Evolutionary conservation across 2,888 invertebrate species (phyloP), one percentile per base, ranked within the genome.

Genomic region (Clitarchus hookeri): DNA sequence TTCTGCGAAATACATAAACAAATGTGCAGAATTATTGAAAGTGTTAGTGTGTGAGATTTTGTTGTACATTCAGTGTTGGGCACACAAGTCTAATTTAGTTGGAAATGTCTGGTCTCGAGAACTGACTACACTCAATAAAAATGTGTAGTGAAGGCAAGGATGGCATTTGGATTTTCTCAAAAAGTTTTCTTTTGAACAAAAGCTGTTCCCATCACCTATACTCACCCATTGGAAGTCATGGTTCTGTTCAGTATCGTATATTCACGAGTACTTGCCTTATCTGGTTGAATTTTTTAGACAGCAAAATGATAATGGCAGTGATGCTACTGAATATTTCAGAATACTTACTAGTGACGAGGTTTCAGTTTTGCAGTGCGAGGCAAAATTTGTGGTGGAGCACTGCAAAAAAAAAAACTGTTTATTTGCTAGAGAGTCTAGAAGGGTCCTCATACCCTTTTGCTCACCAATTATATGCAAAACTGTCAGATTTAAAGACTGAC

Each of bases 201-300:
- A 65, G 65, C 65, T 65, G 48, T 65, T 79, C 23, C 27, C 82
- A 82, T 44, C 2, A 1, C 82, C 82, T 44, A 36, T 82, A 25
- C n/a, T 82, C 16, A 82, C 82, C 36, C 27, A 26, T 8, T 82
- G 82, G 82, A 82, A 82, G 36, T 82, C 82, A 19, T 27, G 44
- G 82, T 82, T 82, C 44, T 4, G 4, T 82, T 82, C 82, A 82
- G 82, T 82, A 26, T 3, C 44, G 11, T 82, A 82, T 16, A 25
- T 82, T 44, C 16, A 44, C 12, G 36, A 36, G 27, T 82, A 82
- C 44, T 36, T 82, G 36, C 26, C n/a, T 27, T 13, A 82, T 82
- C 27, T 82, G 12, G 82, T 82, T 23, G 82, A 82, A 27, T 82
- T 44, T 82, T 82, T 82, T n/a, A 44, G 36, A 65, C 65, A 65